Evolutionary conservation across 2,888 invertebrate species (phyloP), one percentile per base, ranked within the genome.

Genomic region (Ptychoptera albimana): DNA sequence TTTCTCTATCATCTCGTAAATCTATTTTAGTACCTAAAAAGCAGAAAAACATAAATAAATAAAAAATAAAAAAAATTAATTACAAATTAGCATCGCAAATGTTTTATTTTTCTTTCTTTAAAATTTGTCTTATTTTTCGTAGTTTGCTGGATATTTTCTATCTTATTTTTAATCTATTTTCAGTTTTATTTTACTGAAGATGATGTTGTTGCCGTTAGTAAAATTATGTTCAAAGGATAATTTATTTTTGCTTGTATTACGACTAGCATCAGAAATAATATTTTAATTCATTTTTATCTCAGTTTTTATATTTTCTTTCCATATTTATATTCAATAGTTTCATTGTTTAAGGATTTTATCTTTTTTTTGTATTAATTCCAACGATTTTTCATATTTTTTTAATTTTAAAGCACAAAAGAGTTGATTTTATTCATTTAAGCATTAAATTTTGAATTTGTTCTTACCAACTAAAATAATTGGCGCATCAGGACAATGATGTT

Each of bases 401-500:
- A n/a, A n/a, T n/a, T n/a, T n/a, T n/a, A n/a, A n/a, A 36, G 12
- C 5, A 12, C 13, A 10, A 14, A 14, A 15, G 13, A 14, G 14
- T n/a, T 39, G 13, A 11, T 38, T 37, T 30, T 39, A 12, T 30
- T 39, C 30, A 30, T 30, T 35, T n/a, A 42, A 36, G 36, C 14
- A 23, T 43, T 5, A 43, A 30, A 12, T n/a, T 29, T 15, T 14
- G n/a, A n/a, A n/a, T n/a, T n/a, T n/a, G n/a, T n/a, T 64, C 81
- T 71, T 66, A 88, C 96, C 96, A 66, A 97, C 94, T 69, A 98
- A 77, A 64, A 98, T 88, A 67, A 98, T 92, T 49, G 97, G 97
- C 52, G 96, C 94, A 72, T 97, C 96, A 50, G 97, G 96, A 73
- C 97, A 98, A 67, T 98, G 97, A 69, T 98, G 97, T 70, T 96